Evolutionary conservation across 2,113 vertebrate genomes (phyloP), one percentile per base, ranked within the genome.

Genomic region (Athene noctua): DNA sequence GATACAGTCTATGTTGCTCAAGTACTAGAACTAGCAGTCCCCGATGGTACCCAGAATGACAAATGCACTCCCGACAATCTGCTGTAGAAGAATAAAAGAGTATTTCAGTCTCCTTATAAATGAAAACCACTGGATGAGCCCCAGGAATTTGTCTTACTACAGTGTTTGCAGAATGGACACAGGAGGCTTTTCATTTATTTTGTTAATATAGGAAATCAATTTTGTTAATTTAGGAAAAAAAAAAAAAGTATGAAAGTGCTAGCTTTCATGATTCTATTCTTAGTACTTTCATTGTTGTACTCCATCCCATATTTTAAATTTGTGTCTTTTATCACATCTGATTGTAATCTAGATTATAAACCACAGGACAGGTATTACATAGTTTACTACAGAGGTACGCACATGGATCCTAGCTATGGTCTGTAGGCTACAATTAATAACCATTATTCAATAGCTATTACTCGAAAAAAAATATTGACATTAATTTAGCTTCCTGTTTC

Each of bases 311-410:
- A 38, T 66, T 57, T 59, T 61, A 70, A 36, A 40, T 61, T 73
- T 65, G 1, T 59, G 21, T 13, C 7, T 88, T 73, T 85, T 20
- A 65, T 65, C 23, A 47, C 5, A 38, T 52, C 5, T 81, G 23
- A 59, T 77, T 92, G 75, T 68, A 63, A 72, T 77, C 16, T 49
- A 62, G 17, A 46, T 68, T 67, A 15, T 29, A 86, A 92, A 59
- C 2, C 3, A 49, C 23, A 4, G 65, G 75, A 71, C 1, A 79
- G 61, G 49, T 57, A 22, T 22, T 52, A 38, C 6, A 6, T 55
- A 49, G 27, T 34, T 71, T 86, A 67, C 15, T 3, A 36, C 11
- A 55, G 32, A 46, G 4, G 2, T 25, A 44, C 0, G 0, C 26
- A 36, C 13, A 36, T 7, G 27, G 15, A 58, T 78, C 9, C 11